phyloP scores from a whole-genome alignment of 1,140 invertebrate genomes.

The Papilio polyxenes region DNA sequence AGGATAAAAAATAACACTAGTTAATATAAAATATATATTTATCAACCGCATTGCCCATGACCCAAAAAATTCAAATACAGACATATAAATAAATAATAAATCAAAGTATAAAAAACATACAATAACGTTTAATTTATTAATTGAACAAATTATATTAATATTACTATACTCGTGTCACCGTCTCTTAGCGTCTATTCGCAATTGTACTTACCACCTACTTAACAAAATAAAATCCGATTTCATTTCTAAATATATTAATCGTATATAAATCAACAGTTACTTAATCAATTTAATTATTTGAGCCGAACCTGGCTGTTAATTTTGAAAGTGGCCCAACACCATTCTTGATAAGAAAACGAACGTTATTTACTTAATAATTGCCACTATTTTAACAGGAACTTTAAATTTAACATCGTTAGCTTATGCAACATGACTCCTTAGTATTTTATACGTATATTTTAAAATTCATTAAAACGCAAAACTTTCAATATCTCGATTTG shows the following conservation, averaged over 20 bases:
- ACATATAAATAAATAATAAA: constrained; percentile 33
- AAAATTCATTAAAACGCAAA: too few species aligned
- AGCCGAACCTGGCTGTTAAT: too few species aligned
- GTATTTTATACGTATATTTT: too few species aligned
- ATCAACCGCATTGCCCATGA: constrained; percentile 41
- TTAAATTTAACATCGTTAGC: too few species aligned
- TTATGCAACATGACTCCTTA: too few species aligned
- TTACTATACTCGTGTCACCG: neutral
- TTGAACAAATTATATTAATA: neutral
- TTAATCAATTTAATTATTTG: too few species aligned
- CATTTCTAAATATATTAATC: neutral
- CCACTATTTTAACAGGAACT: too few species aligned
- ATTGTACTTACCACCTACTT: neutral
- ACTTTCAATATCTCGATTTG: too few species aligned
- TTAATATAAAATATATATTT: constrained; percentile 32
- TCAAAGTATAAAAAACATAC: neutral
- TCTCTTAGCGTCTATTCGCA: neutral
- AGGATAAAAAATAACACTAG: neutral
- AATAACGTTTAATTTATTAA: neutral
- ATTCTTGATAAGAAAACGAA: too few species aligned
- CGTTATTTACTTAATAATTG: too few species aligned
- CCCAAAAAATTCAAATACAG: constrained; percentile 27
- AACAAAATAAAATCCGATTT: neutral
- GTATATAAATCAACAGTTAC: too few species aligned
- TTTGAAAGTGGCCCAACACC: too few species aligned